Conservation (phyloP, 2,888 invertebrate genomes). For the Tigriopus californicus region DNA sequence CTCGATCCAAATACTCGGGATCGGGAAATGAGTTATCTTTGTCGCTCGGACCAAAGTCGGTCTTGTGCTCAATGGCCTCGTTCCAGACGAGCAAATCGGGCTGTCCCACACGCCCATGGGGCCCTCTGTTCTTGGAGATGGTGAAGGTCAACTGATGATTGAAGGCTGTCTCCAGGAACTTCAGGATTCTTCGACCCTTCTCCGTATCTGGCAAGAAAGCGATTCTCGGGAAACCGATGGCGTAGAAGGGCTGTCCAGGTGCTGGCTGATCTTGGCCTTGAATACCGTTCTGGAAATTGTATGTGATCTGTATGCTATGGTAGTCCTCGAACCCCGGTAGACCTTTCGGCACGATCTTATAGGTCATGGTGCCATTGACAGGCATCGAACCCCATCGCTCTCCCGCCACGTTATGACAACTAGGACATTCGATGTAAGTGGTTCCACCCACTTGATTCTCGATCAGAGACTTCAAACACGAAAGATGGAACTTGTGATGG, state of each 20-base stretch:
- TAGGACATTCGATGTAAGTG: constrained; percentile 63
- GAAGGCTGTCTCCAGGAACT: constrained; percentile 59
- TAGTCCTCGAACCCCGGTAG: constrained; percentile 47
- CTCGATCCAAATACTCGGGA: constrained; percentile 47
- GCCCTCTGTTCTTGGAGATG: constrained; percentile 45
- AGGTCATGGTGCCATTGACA: constrained; percentile 53
- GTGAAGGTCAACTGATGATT: constrained; percentile 64
- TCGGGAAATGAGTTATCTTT: constrained; percentile 47
- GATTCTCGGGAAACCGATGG: constrained; percentile 63
- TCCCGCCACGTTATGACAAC: constrained; percentile 66
- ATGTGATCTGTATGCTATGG: constrained; percentile 61
- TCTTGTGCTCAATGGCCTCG: constrained; percentile 61
- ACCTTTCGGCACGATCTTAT: constrained; percentile 43
- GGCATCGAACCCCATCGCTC: constrained; percentile 62
- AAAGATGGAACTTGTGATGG: constrained; percentile 1
- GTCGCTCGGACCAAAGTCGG: constrained; percentile 40
- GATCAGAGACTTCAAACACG: background rate
- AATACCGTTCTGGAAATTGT: constrained; percentile 65
- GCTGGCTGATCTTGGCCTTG: constrained; percentile 59
- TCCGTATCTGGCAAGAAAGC: constrained; percentile 67
- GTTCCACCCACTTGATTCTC: constrained; percentile 24
- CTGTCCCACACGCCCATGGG: constrained; percentile 47
- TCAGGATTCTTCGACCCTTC: constrained; percentile 53
- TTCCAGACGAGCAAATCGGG: constrained; percentile 84
- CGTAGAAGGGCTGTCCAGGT: constrained; percentile 68